Conservation (phyloP, 2,888 invertebrate genomes). For the Drosophila nr. perissopoda region DNA sequence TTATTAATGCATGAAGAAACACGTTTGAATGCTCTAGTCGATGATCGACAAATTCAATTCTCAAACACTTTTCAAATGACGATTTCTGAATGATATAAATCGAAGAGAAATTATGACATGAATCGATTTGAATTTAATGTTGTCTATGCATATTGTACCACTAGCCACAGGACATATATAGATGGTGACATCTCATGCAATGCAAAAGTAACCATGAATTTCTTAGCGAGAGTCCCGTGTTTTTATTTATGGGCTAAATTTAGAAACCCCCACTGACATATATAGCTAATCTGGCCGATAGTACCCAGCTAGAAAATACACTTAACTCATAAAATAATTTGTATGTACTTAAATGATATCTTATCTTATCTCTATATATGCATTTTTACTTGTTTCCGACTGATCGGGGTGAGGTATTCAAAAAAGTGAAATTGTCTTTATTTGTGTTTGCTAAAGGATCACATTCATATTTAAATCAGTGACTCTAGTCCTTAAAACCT, state of each 20-base stretch:
- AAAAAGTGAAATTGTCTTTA: not conserved
- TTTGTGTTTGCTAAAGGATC: not conserved
- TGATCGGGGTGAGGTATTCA: not conserved
- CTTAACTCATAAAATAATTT: not conserved
- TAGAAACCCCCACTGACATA: not conserved
- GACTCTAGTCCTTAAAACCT: not conserved
- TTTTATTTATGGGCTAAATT: not conserved
- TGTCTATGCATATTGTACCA: not conserved
- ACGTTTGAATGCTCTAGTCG: constrained; percentile 2
- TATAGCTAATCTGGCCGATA: not conserved
- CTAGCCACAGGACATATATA: not conserved
- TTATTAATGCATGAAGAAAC: constrained; percentile 18
- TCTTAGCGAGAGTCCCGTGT: not conserved
- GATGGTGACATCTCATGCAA: constrained; percentile 1
- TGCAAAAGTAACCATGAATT: not conserved
- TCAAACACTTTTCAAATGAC: not conserved
- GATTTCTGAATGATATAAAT: not conserved
- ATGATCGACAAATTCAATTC: not conserved
- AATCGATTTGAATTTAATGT: not conserved
- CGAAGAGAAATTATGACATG: not conserved
- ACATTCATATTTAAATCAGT: not conserved
- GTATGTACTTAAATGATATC: not conserved
- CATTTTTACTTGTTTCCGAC: not conserved
- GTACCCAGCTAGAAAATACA: not conserved
- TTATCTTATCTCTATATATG: constrained; percentile 10